Conservation (phyloP, 2,797 vertebrate genomes). For the Chelon auratus region DNA sequence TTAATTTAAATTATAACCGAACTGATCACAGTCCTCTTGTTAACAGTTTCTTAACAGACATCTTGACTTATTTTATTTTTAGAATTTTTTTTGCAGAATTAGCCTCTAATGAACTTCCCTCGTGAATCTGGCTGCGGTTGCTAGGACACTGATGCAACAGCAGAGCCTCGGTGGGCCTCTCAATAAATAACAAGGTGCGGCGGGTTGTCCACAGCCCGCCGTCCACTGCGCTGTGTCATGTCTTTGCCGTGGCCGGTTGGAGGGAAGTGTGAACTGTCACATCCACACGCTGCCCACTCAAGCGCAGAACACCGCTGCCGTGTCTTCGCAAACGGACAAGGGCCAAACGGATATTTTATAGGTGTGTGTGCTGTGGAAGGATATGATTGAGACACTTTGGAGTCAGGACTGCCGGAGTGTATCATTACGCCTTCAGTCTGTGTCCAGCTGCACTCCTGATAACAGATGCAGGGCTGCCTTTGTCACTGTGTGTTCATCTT, state of each 20-base stretch:
- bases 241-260: constrained; percentile 35
- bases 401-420: constrained; percentile 48
- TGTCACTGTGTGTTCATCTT: constrained; percentile 18
- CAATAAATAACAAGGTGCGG: constrained; percentile 16
- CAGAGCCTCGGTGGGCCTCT: constrained; percentile 16
- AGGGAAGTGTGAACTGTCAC: constrained; percentile 53
- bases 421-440: constrained; percentile 51
- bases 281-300: constrained; percentile 48
- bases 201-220: constrained; percentile 18
- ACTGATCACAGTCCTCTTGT: background rate
- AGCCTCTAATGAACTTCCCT: constrained; percentile 11
- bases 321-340: constrained; percentile 29
- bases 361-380: constrained; percentile 10
- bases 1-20: background rate
- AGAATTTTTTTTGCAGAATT: background rate
- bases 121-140: constrained; percentile 37
- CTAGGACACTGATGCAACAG: constrained; percentile 47
- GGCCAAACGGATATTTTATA: background rate
- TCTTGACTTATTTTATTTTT: background rate
- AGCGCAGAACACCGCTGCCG: constrained; percentile 44
- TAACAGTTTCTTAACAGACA: background rate
- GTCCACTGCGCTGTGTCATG: constrained; percentile 40
- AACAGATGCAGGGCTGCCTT: constrained; percentile 30
- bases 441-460: constrained; percentile 34
- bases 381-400: constrained; percentile 42